Base-by-base conservation (phyloP, 2,797 vertebrate genomes). In the Chromis chromis region DNA sequence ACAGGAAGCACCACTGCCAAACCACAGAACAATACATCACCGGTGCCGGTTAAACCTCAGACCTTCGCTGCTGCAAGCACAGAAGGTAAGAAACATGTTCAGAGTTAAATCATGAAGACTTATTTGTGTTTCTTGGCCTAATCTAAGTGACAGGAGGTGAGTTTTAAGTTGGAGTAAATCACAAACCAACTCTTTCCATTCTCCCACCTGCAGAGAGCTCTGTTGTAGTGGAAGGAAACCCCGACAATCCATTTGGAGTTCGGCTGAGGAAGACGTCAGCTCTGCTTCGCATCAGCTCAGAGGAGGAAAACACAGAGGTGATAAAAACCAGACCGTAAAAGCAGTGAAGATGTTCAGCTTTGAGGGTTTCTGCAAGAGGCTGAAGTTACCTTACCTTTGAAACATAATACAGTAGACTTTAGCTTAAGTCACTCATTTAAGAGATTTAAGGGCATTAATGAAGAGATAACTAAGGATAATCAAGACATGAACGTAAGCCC, bases 231-330 rank as follows among this genome's bases (percentile, higher is more conserved):
- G 86, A 83, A 52, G 87, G 82, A 44, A 91, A 81, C 55, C 58
- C 68, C 1, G 92, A 96, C 88, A 96, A 80, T 70, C 92, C 92
- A 0, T 98, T 98, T 74, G 97, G 97, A 46, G 87, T 98, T 24
- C 93, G 84, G 54, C 89, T 97, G 78, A 95, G 95, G 85, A 96
- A 93, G 89, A 96, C 93, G 0, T 86, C 94, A 0, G 92, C 91
- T 65, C 90, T 95, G 53, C 87, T 93, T 9, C 95, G 93, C 76
- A 94, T 92, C 52, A 91, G 90, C 67, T 88, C 65, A 0, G 95
- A 95, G 72, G 95, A 92, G 58, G 93, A 93, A 16, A 65, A 53
- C 22, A 13, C 88, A 14, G 77, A 87, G 91, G 88, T 84, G 9
- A 62, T 12, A 3, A 49, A 25, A 17, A 1, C 3, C 0, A 25